Conservation (phyloP, 2,797 vertebrate genomes). For the Hephaestus fuliginosus region DNA sequence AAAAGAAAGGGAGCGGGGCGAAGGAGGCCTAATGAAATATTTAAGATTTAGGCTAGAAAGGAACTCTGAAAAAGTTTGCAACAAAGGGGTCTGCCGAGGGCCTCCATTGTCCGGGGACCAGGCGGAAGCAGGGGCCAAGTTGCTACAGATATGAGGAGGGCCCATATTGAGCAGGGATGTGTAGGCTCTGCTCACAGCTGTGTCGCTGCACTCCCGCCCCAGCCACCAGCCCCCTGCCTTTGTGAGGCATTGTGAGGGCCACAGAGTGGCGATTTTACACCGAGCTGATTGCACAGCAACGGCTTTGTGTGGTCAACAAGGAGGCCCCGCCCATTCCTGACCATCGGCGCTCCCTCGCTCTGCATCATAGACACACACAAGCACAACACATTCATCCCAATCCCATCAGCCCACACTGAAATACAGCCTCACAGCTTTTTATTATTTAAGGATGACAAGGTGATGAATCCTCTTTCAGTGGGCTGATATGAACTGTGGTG, state of each 20-base stretch:
- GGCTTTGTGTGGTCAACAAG: constrained; percentile 87
- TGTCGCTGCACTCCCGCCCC: constrained; percentile 86
- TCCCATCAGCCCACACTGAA: constrained; percentile 61
- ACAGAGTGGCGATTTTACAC: constrained; percentile 90
- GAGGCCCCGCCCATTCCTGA: constrained; percentile 77
- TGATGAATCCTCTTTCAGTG: constrained; percentile 86
- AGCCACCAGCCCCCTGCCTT: constrained; percentile 92
- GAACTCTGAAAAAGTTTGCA: constrained; percentile 84
- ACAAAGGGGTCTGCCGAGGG: constrained; percentile 88
- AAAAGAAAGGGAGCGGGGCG: constrained; percentile 76
- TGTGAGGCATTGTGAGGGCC: constrained; percentile 88
- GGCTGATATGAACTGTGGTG: constrained; percentile 71
- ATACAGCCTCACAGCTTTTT: constrained; percentile 66
- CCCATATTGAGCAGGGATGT: constrained; percentile 91
- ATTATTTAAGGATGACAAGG: constrained; percentile 77
- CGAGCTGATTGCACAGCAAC: constrained; percentile 88
- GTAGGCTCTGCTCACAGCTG: constrained; percentile 94
- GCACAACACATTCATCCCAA: constrained; percentile 64
- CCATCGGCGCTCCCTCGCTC: constrained; percentile 62
- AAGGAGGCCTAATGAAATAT: constrained; percentile 91
- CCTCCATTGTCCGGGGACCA: constrained; percentile 83
- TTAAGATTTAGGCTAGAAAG: constrained; percentile 89
- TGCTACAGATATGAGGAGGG: constrained; percentile 89
- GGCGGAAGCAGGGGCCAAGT: constrained; percentile 88
- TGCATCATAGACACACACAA: constrained; percentile 55